These are phyloP conservation scores for Varecia variegata DNA, from an alignment of 2,797 vertebrate genomes.

Conservation along the genomic window DNA sequence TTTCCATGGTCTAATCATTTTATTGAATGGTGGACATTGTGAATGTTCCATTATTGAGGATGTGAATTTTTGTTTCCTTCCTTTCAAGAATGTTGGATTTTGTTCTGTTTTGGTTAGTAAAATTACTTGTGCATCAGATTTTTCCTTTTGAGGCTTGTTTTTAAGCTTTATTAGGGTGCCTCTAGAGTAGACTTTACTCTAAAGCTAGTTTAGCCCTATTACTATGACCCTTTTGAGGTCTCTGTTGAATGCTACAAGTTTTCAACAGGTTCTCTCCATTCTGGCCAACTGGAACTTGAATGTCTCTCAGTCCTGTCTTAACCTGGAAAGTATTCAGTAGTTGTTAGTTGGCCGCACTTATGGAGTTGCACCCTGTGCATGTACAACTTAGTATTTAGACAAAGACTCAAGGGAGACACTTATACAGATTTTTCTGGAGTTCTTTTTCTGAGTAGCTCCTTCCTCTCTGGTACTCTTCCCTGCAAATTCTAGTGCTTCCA, in stretches of 20 bases:
- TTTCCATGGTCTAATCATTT: background rate
- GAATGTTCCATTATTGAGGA: background rate
- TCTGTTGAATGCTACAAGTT: background rate
- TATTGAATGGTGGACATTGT: background rate
- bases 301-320: background rate
- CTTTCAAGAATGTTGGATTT: background rate
- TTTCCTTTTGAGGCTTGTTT: background rate
- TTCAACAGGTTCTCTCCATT: background rate
- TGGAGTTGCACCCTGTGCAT: background rate
- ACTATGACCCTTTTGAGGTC: background rate
- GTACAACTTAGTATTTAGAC: background rate
- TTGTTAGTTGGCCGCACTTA: background rate
- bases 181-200: background rate
- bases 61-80: conserved; percentile 21
- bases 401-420: background rate
- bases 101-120: background rate
- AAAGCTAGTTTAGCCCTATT: background rate
- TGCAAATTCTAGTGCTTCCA: background rate
- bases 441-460: background rate
- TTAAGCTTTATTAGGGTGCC: background rate
- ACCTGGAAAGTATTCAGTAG: background rate
- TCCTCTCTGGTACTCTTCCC: background rate
- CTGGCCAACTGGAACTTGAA: background rate
- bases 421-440: background rate
- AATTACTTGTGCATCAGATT: background rate